These are phyloP conservation scores for Carcharodon carcharias DNA, from an alignment of 2,797 vertebrate species.

Conservation along the genomic window DNA sequence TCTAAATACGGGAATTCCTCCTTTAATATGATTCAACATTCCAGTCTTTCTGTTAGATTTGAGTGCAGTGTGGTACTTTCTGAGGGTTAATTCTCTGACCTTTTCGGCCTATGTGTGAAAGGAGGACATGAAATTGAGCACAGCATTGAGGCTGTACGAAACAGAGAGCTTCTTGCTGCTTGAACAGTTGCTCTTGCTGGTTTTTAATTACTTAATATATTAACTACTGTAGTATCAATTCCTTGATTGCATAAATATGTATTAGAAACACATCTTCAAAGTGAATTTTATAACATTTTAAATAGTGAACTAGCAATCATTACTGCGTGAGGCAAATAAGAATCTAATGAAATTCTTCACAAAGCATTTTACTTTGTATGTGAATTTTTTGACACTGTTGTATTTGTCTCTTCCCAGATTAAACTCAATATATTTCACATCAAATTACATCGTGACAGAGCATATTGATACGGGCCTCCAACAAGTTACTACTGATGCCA, in stretches of 20 bases:
- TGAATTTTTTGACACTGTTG: neutral
- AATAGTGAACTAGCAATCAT: slow-evolving; percentile 18
- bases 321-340: neutral
- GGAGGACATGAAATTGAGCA: neutral
- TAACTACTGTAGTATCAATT: slow-evolving; percentile 16
- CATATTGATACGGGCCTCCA: neutral
- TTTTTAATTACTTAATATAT: slow-evolving; percentile 20
- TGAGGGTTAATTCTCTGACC: neutral
- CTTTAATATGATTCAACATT: neutral
- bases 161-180: neutral
- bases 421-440: neutral
- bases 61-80: neutral
- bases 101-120: neutral
- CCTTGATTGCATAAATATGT: slow-evolving; percentile 33
- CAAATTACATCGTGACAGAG: neutral
- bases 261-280: neutral
- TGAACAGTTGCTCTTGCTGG: neutral
- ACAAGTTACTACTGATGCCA: neutral
- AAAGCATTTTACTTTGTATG: neutral
- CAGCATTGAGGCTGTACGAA: neutral
- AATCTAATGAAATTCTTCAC: neutral
- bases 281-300: slow-evolving; percentile 1
- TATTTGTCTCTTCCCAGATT: neutral
- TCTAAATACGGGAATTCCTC: neutral
- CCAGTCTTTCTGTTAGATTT: neutral